Base-by-base conservation (phyloP, 2,888 invertebrate genomes). In the Cistogaster globosa region DNA sequence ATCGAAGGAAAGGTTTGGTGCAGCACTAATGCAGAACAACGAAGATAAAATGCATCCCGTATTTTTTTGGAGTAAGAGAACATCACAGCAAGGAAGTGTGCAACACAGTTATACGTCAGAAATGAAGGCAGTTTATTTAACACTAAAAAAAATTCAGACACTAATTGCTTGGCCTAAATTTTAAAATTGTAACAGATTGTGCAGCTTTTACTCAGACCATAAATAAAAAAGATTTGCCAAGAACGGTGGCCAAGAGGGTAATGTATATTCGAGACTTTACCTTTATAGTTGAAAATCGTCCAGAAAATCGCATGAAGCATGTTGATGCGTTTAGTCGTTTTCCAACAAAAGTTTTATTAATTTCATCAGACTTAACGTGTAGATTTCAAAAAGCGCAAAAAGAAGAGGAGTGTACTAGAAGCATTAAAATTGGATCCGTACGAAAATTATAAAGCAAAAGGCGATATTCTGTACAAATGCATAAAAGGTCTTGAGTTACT, bases 191-290 rank as follows among this genome's bases (percentile, higher is more conserved):
- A 0, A 85, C 78, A 8, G 78, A 81, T 86, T 16, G 14, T 74
- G 62, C 60, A 14, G 87, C 87, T 0, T 87, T 87, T 63, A 79
- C 77, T 55, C 80, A 79, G n/a, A 86, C 87, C 20, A 71, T 74
- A 51, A 78, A 81, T 60, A 86, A 26, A 26, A 26, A 26, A 26
- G 26, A 88, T 86, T 14, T 57, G 14, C 80, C 78, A 11, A 72
- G 86, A 22, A 83, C 84, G 80, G 86, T 88, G 3, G 83, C 87
- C 8, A 84, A 87, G 58, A 88, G 75, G 88, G 16, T 83, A 83
- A 60, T 88, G 63, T 67, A 87, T 22, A 22, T 57, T 6, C 55
- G 26, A 57, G 55, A 57, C 14, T 57, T 57, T 12, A 22, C 20
- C 1, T 57, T n/a, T 22, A 22, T 22, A 3, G 22, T 57, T 2